These are phyloP conservation scores for Melinopterus prodromus DNA, from an alignment of 2,888 invertebrate genomes.

Conservation along the genomic window DNA sequence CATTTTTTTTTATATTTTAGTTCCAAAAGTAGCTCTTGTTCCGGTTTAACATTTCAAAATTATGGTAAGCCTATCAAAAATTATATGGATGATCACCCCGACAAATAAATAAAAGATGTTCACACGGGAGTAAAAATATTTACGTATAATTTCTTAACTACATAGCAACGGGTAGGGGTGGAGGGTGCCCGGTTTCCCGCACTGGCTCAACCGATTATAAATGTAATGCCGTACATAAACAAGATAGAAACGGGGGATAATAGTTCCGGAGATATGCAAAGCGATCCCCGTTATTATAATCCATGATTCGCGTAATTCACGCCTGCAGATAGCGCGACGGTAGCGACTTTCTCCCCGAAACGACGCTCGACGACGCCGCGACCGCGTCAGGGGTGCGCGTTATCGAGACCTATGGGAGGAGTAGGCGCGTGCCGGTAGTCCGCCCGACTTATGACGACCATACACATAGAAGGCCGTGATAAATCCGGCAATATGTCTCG, in stretches of 20 bases:
- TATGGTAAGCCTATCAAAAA: no score
- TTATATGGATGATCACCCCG: background rate
- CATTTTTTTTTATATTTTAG: no score
- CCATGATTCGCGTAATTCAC: constrained; percentile 60
- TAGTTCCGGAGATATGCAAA: constrained; percentile 59
- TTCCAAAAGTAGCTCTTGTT: no score
- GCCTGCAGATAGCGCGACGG: constrained; percentile 46
- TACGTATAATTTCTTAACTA: constrained; percentile 46
- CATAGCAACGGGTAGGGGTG: constrained; percentile 45
- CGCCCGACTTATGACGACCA: constrained; percentile 54
- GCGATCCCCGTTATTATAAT: constrained; percentile 60
- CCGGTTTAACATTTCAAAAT: no score
- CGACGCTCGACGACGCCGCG: background rate
- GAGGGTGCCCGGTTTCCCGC: constrained; percentile 46
- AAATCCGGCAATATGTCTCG: constrained; percentile 39
- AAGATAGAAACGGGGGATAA: constrained; percentile 58
- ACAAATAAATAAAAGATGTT: background rate
- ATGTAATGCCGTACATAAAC: constrained; percentile 55
- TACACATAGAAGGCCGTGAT: constrained; percentile 41
- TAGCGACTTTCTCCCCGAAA: constrained; percentile 32
- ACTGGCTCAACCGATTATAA: constrained; percentile 51
- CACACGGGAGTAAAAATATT: constrained; percentile 15
- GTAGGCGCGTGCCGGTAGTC: constrained; percentile 40
- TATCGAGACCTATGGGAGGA: constrained; percentile 20
- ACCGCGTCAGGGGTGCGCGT: constrained; percentile 40